Evolutionary conservation across 2,888 invertebrate species (phyloP), one percentile per base, ranked within the genome.

Genomic region (Cerastis leucographa): DNA sequence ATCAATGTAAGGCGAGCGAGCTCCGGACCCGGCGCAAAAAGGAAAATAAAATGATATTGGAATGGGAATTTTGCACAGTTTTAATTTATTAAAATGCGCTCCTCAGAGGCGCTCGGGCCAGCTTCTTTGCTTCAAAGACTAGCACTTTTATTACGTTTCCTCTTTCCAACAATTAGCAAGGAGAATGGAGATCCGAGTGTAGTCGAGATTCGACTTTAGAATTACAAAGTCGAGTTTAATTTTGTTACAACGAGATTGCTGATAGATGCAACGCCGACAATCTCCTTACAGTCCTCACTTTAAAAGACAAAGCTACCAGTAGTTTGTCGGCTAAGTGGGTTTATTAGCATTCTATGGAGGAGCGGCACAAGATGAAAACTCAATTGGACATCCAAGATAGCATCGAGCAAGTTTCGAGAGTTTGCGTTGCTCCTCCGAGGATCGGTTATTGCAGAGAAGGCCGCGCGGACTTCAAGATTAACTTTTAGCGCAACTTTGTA

Each of bases 81-180:
- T 95, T 96, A 96, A 96, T 96, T 96, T 96, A 96, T 96, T 96
- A 96, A 96, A 96, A 96, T 95, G 95, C 92, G 93, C 93, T 93
- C 90, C 91, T 92, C 77, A 87, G 91, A 92, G 91, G 90, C 92
- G 93, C 93, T 89, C 92, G 89, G 89, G 93, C 93, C 85, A 91
- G 92, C 93, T 91, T 93, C 95, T 94, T 93, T 93, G 94, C 94
- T 93, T 95, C 95, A 95, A 96, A 96, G 96, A 94, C 94, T 93
- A 93, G 94, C 93, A 93, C 93, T 95, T 95, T 96, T 95, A 96
- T 95, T 96, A 94, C 95, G 93, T 95, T 95, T 93, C 93, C 94
- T 92, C 94, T 94, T 94, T 94, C 90, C 92, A 93, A 95, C 96
- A 96, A 96, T 96, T 96, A 96, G 95, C 93, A 92, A 88, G 87